Conservation (phyloP, 2,113 vertebrate genomes). For the Rhipidura dahli region DNA sequence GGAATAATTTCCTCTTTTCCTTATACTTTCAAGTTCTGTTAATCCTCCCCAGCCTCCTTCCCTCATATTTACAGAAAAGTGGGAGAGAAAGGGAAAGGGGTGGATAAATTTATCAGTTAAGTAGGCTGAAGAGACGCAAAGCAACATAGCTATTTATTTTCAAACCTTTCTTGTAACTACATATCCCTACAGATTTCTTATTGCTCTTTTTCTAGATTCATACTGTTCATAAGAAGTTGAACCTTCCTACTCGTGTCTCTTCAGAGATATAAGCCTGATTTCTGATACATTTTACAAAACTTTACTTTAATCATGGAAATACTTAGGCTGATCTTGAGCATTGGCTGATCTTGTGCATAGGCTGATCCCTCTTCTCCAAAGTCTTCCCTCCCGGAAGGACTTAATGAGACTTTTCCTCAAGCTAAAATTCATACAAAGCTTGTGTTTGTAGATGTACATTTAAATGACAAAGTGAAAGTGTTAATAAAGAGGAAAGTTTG, state of each 20-base stretch:
- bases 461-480: background rate
- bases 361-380: background rate
- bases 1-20: background rate
- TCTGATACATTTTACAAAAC: background rate
- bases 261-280: background rate
- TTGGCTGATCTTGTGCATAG: background rate
- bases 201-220: background rate
- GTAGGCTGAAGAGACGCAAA: background rate
- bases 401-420: background rate
- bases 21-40: background rate
- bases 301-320: background rate
- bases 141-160: background rate
- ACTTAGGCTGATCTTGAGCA: background rate
- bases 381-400: background rate
- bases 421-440: background rate
- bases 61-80: background rate
- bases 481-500: background rate
- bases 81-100: background rate
- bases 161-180: background rate
- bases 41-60: background rate
- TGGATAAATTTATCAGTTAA: background rate
- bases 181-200: background rate
- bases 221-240: background rate
- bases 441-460: background rate
- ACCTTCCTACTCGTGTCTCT: background rate